Conservation (phyloP, 2,113 vertebrate genomes). For the Choloepus hoffmanni region DNA sequence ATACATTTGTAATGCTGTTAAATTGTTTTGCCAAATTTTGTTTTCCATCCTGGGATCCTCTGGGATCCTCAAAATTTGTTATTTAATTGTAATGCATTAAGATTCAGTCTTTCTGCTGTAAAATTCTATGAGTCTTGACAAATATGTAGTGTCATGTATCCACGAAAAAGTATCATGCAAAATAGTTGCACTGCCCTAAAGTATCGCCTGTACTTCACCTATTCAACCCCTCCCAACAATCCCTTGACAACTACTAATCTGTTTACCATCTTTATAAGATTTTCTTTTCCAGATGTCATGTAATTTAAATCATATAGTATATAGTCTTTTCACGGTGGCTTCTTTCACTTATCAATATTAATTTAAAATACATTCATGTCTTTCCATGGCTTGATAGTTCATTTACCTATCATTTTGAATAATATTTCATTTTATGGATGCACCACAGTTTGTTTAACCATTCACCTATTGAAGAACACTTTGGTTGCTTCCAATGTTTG, state of each 20-base stretch:
- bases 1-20: neutral
- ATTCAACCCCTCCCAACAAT: neutral
- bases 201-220: neutral
- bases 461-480: neutral
- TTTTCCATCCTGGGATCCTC: neutral
- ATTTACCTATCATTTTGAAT: neutral
- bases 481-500: neutral
- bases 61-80: neutral
- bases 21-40: neutral
- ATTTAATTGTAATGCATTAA: neutral
- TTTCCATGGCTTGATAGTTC: neutral
- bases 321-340: neutral
- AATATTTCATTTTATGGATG: neutral
- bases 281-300: neutral
- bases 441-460: neutral
- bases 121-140: neutral
- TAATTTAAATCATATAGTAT: neutral
- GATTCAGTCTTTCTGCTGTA: neutral
- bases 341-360: neutral
- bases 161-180: neutral
- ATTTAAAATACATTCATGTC: neutral
- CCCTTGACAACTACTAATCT: neutral
- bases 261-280: neutral
- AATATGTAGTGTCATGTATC: neutral
- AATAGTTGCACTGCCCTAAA: neutral